These are phyloP conservation scores for Diglossa cyanea DNA, from an alignment of 2,797 vertebrate species.

Conservation along the genomic window DNA sequence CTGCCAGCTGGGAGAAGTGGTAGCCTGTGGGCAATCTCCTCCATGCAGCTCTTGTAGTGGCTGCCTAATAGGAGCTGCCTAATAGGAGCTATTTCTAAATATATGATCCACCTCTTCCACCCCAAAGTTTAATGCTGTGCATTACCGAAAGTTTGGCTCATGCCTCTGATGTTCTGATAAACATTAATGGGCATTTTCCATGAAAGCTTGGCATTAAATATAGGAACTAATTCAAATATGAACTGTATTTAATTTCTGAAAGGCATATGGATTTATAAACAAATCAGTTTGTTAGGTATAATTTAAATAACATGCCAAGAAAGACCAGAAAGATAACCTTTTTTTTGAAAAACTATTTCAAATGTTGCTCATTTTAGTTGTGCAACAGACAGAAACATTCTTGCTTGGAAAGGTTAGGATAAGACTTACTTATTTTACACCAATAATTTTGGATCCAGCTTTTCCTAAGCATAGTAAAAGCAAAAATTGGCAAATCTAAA, in stretches of 20 bases:
- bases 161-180: neutral
- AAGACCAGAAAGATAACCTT: neutral
- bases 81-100: neutral
- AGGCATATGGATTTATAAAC: conserved; percentile 13
- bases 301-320: neutral
- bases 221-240: neutral
- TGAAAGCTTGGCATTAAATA: neutral
- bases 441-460: neutral
- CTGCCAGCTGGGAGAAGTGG: neutral
- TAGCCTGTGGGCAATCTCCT: neutral
- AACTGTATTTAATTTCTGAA: conserved; percentile 19
- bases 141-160: neutral
- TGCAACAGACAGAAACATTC: neutral
- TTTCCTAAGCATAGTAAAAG: neutral
- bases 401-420: neutral
- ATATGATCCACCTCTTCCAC: neutral
- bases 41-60: neutral
- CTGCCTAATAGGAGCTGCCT: neutral
- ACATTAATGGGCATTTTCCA: neutral
- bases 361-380: neutral
- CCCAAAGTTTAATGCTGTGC: neutral
- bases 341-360: neutral
- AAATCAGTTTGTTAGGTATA: neutral
- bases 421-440: neutral
- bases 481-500: neutral